Conservation (phyloP, 2,113 vertebrate species). For the Macroglossus sobrinus region DNA sequence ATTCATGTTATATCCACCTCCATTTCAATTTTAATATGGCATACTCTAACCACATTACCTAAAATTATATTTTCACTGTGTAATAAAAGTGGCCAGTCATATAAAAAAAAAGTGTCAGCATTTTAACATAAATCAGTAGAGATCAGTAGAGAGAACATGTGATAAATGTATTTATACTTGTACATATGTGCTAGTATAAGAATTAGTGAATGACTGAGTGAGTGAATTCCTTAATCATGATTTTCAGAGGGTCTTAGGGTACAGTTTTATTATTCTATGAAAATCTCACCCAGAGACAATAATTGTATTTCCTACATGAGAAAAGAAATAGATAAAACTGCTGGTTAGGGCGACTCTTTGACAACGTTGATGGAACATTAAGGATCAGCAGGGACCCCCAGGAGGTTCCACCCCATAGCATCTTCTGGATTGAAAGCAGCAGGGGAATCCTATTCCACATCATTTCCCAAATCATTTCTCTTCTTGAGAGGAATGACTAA, state of each 20-base stretch:
- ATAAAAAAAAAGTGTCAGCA: not conserved
- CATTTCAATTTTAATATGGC: not conserved
- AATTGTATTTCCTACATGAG: conserved; percentile 17
- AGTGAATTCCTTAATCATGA: conserved; percentile 26
- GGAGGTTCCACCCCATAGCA: conserved; percentile 41
- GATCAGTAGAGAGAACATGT: not conserved
- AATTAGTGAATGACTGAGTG: not conserved
- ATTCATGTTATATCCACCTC: not conserved
- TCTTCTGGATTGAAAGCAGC: conserved; percentile 75
- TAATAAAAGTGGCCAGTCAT: not conserved
- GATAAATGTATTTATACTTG: not conserved
- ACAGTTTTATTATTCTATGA: not conserved
- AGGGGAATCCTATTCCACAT: conserved; percentile 60
- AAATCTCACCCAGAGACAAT: conserved; percentile 26
- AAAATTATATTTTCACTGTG: not conserved
- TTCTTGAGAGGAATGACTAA: conserved; percentile 63
- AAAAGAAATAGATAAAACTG: conserved; percentile 39
- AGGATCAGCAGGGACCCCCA: conserved; percentile 41
- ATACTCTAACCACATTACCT: not conserved
- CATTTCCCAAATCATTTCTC: conserved; percentile 69
- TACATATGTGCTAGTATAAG: not conserved
- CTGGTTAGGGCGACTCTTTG: conserved; percentile 29
- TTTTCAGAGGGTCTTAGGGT: not conserved
- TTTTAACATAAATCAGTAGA: not conserved
- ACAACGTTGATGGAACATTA: conserved; percentile 46